Percentiles rank a stretch among this genome's conserved stretches.
Evolutionary conservation across 2,888 invertebrate species (phyloP).

Genomic region (Bombyx huttoni): DNA sequence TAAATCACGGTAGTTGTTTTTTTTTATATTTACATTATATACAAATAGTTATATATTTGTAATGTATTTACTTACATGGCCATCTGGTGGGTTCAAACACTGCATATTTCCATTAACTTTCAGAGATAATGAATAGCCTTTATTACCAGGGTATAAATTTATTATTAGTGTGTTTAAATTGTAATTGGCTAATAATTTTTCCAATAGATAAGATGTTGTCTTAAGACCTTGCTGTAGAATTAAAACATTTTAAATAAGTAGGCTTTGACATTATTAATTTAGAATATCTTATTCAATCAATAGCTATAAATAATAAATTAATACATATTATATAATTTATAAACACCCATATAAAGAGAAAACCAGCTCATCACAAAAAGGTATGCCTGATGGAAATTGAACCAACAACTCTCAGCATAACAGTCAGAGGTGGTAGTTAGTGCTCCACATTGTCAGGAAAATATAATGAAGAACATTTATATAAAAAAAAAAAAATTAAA

Average conservation of each 20-base stretch:
- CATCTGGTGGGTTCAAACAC: conserved; percentile 52
- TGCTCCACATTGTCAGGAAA: too few relatives aligned
- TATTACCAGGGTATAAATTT: conserved; percentile 92
- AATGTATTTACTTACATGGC: conserved; percentile 41
- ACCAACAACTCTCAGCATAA: too few relatives aligned
- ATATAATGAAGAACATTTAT: too few relatives aligned
- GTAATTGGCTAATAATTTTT: conserved; percentile 87
- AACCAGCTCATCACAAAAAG: too few relatives aligned
- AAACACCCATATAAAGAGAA: too few relatives aligned
- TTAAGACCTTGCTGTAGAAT: conserved; percentile 71
- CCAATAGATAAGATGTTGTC: conserved; percentile 81
- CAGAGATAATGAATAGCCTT: conserved; percentile 85
- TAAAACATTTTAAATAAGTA: conserved; percentile 3
- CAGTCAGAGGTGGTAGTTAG: too few relatives aligned
- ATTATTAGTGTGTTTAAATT: conserved; percentile 90
- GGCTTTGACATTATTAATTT: neutral
- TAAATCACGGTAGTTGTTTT: too few relatives aligned
- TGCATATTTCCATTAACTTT: conserved; percentile 73
- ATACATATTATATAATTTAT: too few relatives aligned
- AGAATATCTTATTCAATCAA: neutral
- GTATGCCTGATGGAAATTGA: too few relatives aligned
- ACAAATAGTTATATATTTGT: neutral
- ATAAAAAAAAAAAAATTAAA: too few relatives aligned
- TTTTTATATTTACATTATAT: too few relatives aligned
- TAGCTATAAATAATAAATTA: too few relatives aligned